Base-by-base conservation (phyloP, 2,797 vertebrate genomes). In the Neostethus bicornis region DNA sequence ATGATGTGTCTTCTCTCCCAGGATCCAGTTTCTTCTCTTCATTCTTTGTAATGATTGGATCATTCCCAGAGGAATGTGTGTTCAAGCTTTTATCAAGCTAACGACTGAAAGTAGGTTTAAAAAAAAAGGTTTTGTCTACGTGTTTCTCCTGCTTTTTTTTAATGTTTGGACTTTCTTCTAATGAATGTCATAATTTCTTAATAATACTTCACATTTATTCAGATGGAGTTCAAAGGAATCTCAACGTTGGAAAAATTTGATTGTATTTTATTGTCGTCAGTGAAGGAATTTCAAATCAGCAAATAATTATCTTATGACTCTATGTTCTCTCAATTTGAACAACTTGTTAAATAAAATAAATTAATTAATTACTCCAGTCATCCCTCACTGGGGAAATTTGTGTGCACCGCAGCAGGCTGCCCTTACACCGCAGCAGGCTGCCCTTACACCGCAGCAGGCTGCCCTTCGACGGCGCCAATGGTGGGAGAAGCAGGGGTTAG, bases 21-120 rank as follows among this genome's bases (percentile, higher is more conserved):
- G 68, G 61, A 61, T 78, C 55, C 78, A 50, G 41, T 65, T 65
- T 75, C 57, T n/a, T 63, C 54, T 42, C 46, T 56, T 71, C 19
- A 45, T 56, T 58, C 41, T 26, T 60, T 31, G 29, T 54, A 51
- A 2, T 28, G 49, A 70, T 66, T 52, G 44, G 48, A 68, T 75
- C 61, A 55, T 26, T 62, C 55, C 9, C 29, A 54, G 65, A 39
- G 38, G 48, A 65, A 31, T 66, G n/a, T 61, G 25, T 45, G 38
- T 50, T 60, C 10, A 49, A 55, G 35, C 44, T 45, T n/a, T 65
- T 60, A 61, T 58, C 37, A 48, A 25, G 58, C 41, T 59, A 12
- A 41, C 45, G 46, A 54, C 21, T 49, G 20, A 67, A 52, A 31
- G 4, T 28, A 19, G 23, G 17, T 42, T 43, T n/a, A 6, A 46